A percentile compares a stretch with the other conserved stretches of the same genome.
Conservation (phyloP, 1,140 invertebrate genomes). For the Pseudomyrmex sp. region DNA sequence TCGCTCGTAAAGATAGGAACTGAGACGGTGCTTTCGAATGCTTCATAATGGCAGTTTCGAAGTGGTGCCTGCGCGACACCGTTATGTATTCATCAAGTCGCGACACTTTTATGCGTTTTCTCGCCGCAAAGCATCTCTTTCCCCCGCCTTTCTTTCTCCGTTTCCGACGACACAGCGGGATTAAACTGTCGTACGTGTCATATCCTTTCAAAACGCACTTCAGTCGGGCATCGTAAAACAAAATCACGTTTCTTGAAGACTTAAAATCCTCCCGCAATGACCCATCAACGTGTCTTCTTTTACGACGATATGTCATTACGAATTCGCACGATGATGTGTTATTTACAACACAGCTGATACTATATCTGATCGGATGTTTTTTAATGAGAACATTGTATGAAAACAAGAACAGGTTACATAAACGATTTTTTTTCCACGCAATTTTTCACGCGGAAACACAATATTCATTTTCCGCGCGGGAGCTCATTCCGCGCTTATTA, state of each 20-base stretch:
- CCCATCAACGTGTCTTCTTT: background rate
- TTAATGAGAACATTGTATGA: background rate
- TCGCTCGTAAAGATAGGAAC: slow-evolving; percentile 64
- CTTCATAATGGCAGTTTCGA: slow-evolving; percentile 64
- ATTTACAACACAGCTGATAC: background rate
- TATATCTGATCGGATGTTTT: background rate
- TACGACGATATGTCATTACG: no score
- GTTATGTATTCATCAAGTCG: slow-evolving; percentile 54
- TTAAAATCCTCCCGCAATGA: background rate
- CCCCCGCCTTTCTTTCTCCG: background rate
- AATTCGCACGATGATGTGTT: no score
- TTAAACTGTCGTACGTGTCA: slow-evolving; percentile 14
- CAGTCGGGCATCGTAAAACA: background rate
- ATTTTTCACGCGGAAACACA: background rate
- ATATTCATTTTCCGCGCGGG: background rate
- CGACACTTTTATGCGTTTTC: slow-evolving; percentile 48
- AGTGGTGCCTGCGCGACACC: background rate
- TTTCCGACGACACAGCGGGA: background rate
- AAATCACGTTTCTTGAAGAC: background rate
- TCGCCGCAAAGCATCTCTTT: slow-evolving; percentile 1
- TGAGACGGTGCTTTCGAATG: slow-evolving; percentile 46
- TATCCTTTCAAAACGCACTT: background rate
- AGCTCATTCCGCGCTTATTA: background rate
- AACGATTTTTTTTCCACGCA: background rate
- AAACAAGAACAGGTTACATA: background rate